Evolutionary conservation across 2,113 vertebrate species (phyloP).

Genomic region (Lamprotornis superbus): DNA sequence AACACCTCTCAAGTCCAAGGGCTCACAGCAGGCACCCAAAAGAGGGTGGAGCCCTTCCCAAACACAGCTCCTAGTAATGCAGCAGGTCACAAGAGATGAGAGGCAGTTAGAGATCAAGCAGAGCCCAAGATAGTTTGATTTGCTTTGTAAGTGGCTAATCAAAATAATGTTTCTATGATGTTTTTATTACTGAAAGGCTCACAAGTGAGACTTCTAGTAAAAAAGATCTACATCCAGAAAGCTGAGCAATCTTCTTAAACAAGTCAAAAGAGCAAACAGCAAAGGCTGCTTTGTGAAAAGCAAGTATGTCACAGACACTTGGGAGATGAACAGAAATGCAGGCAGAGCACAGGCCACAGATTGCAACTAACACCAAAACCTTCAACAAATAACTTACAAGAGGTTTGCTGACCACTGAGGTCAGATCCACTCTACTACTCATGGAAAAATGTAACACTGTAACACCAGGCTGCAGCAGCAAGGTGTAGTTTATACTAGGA

Average conservation of each 20-base stretch:
- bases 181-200: background rate
- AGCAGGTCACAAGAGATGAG: background rate
- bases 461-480: background rate
- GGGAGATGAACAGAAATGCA: background rate
- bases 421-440: background rate
- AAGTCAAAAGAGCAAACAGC: background rate
- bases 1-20: background rate
- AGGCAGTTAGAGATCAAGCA: background rate
- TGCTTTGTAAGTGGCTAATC: background rate
- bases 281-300: background rate
- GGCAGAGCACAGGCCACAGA: background rate
- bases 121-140: background rate
- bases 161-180: background rate
- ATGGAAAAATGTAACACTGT: background rate
- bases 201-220: background rate
- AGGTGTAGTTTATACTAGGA: background rate
- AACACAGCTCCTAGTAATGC: background rate
- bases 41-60: background rate
- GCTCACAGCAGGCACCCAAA: background rate
- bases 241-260: background rate
- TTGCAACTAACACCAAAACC: background rate
- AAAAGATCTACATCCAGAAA: background rate
- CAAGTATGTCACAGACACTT: background rate
- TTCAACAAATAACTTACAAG: slow-evolving; percentile 15
- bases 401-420: slow-evolving; percentile 6